These are phyloP conservation scores for Typhlomys cinereus DNA, from an alignment of 2,113 vertebrate genomes.

Conservation along the genomic window DNA sequence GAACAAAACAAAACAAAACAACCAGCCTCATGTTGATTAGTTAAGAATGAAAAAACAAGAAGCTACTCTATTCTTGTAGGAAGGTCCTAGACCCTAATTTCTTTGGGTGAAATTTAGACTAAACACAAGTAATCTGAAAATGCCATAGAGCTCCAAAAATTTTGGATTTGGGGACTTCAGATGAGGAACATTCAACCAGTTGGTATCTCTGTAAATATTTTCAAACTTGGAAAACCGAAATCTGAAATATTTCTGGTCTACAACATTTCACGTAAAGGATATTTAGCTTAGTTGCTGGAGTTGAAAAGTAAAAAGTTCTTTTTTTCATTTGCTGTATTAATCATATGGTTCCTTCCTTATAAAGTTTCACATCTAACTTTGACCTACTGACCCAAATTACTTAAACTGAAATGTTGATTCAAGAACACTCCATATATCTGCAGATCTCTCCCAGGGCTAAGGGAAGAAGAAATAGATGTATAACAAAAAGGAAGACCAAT, in stretches of 20 bases:
- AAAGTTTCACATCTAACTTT: neutral
- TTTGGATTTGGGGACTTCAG: neutral
- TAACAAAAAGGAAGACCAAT: too few relatives aligned
- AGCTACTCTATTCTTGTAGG: neutral
- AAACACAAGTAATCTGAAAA: neutral
- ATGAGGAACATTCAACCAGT: neutral
- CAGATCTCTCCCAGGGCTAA: neutral
- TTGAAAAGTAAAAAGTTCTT: neutral
- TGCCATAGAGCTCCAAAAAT: neutral
- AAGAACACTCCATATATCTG: neutral
- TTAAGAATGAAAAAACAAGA: conserved; percentile 18
- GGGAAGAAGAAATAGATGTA: conserved; percentile 5
- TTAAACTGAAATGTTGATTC: conserved; percentile 33
- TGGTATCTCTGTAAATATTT: neutral
- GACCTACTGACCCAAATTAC: neutral
- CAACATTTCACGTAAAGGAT: neutral
- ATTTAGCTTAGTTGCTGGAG: neutral
- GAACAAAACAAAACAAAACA: neutral
- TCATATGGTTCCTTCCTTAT: neutral
- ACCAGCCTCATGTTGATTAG: neutral
- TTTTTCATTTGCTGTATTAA: conserved; percentile 2
- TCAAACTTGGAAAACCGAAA: neutral
- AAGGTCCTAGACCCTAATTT: neutral
- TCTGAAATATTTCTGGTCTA: neutral
- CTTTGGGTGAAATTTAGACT: neutral